Evolutionary conservation across 1,140 invertebrate genomes (phyloP), one percentile per base, ranked within the genome.

Genomic region (Trissolcus basalis): DNA sequence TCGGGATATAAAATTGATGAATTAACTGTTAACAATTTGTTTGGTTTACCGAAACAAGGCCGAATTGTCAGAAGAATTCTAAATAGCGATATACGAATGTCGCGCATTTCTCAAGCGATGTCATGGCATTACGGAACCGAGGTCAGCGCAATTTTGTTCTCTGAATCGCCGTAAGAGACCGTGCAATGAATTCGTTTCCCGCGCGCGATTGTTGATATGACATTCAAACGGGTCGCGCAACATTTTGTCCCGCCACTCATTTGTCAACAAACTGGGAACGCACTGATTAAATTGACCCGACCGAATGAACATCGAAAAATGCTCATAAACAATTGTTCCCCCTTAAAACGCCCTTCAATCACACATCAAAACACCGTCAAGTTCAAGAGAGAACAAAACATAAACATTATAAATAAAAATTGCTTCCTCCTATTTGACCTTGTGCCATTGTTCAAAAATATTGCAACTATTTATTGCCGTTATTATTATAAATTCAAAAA

Each of bases 131-230:
- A 44, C 48, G 48, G 14, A 45, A 13, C 39, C 49, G 60, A 64
- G 61, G 61, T 55, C 61, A 44, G 11, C 44, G 51, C 61, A 41
- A 55, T 55, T 64, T 64, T 41, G 44, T 64, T 55, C 51, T 39
- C 13, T 51, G n/a, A 64, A 54, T 36, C 36, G 19, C 19, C 19
- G 53, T 39, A 59, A 53, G 44, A 45, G 16, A 8, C 35, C 8
- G 8, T 27, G 58, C 10, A 50, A 53, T 41, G 19, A 53, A 53
- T 53, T 35, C 14, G 47, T 44, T 43, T n/a, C 27, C 0, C 4
- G 5, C 10, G n/a, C 27, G 8, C 2, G 41, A 35, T n/a, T 12
- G 12, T 44, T 44, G 39, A 12, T 44, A 39, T 39, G 9, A 39
- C 9, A 39, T 11, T 3, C 9, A 9, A n/a, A 39, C 3, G n/a